Evolutionary conservation across 1,140 invertebrate species (phyloP), one percentile per base, ranked within the genome.

Genomic region (Procambarus clarkii): DNA sequence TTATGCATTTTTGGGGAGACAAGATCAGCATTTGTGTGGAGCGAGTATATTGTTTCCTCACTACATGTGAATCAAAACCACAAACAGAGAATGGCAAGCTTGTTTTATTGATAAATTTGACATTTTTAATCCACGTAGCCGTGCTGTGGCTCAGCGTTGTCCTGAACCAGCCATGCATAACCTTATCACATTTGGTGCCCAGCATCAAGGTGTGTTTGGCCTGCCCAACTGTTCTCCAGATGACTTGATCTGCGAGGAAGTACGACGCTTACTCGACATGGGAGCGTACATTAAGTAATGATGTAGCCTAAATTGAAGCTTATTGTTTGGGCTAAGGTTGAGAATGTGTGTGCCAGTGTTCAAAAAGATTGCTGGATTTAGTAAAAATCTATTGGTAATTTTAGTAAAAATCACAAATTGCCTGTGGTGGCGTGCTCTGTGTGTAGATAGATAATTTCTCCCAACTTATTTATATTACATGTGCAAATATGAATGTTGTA

Each of bases 171-270:
- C 95, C 2, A 97, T 99, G 95, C 95, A 96, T 85, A 99, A 97
- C 94, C 95, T 99, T 1, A 97, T 99, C 93, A 97, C 98, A 7
- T 94, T 99, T 18, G 99, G 99, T 78, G 98, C 98, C 0, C 99
- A 99, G 94, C 99, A 99, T 94, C 99, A 99, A 95, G 92, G 92
- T 5, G 77, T 93, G n/a, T 93, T 92, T 86, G 92, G 92, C n/a
- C 80, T 92, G 21, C 92, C 99, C 98, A 64, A 97, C 94, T 96
- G 95, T n/a, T 96, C 96, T 8, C 94, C 97, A 2, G 95, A 95
- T n/a, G 95, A 96, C 92, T 94, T 95, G 15, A 94, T 95, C 5
- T 99, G 99, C 94, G 96, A 99, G 94, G 96, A 97, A 93, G 94
- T 99, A 3, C 95, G 98, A 88, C 95, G 96, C 93, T 93, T 99